A percentile compares a stretch with the other conserved stretches of the same genome.
Conservation (phyloP, 2,888 invertebrate genomes). For the Dugesia japonica region DNA sequence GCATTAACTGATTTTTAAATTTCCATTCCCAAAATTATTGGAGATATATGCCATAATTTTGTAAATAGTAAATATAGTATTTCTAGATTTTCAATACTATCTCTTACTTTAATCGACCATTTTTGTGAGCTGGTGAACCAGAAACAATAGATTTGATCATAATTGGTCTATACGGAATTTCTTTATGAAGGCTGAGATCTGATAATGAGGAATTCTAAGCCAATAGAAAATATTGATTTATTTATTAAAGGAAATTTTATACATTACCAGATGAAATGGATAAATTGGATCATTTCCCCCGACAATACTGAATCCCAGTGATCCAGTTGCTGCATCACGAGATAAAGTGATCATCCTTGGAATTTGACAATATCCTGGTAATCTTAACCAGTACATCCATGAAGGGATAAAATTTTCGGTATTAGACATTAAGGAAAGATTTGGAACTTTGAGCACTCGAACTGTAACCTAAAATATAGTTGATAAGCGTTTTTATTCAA, state of each 20-base stretch:
- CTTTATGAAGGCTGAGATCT: neutral
- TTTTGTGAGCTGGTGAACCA: constrained; percentile 46
- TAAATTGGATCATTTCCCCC: constrained; percentile 45
- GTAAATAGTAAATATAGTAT: too few species aligned
- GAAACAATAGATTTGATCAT: constrained; percentile 50
- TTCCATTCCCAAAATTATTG: too few species aligned
- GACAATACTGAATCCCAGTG: constrained; percentile 50
- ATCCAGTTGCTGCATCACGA: constrained; percentile 44
- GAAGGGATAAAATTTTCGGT: constrained; percentile 49
- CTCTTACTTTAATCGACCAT: constrained; percentile 41
- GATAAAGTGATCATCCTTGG: constrained; percentile 46
- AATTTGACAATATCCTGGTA: constrained; percentile 48
- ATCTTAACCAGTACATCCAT: constrained; percentile 50
- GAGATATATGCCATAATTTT: too few species aligned
- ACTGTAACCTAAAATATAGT: neutral
- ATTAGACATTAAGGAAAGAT: constrained; percentile 35
- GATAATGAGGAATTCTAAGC: neutral
- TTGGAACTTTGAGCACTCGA: constrained; percentile 4
- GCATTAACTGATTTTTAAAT: too few species aligned
- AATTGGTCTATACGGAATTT: constrained; percentile 45
- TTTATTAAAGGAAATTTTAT: neutral
- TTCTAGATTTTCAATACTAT: too few species aligned
- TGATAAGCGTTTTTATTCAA: too few species aligned
- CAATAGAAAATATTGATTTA: neutral
- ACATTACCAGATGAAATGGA: constrained; percentile 39